phyloP scores from a whole-genome alignment of 2,888 invertebrate species.

The Synergus laeviventris region DNA sequence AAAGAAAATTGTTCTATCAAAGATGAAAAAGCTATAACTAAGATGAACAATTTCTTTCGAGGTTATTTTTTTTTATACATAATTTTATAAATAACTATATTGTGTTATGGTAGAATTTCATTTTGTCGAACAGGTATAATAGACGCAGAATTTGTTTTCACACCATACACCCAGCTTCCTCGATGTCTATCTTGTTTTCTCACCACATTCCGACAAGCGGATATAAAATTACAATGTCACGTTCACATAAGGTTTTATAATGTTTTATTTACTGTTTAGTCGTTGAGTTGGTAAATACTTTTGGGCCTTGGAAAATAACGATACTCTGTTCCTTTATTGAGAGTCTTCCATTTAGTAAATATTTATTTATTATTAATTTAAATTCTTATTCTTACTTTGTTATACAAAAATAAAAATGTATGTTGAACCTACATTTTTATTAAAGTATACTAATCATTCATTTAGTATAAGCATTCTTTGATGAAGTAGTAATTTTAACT shows the following conservation, averaged over 20 bases:
- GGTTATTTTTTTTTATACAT: neutral
- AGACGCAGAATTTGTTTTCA: conserved; percentile 9
- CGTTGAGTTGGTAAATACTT: conserved; percentile 4
- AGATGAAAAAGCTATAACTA: neutral
- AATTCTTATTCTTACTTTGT: too few species aligned
- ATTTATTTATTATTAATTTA: neutral
- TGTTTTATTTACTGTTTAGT: conserved; percentile 28
- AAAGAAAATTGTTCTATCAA: neutral
- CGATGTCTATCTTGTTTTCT: conserved; percentile 50
- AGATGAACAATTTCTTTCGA: neutral
- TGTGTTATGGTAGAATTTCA: too few species aligned
- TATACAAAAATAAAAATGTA: too few species aligned
- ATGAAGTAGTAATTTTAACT: too few species aligned
- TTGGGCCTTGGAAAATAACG: neutral
- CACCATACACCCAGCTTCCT: conserved; percentile 30
- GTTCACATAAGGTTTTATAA: conserved; percentile 30
- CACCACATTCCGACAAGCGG: conserved; percentile 50
- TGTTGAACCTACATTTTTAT: too few species aligned
- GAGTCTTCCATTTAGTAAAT: neutral
- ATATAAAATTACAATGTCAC: conserved; percentile 31
- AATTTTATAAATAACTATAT: too few species aligned
- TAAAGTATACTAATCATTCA: too few species aligned
- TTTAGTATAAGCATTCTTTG: too few species aligned
- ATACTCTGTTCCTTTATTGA: neutral
- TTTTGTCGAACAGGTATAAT: neutral